Evolutionary conservation across 2,797 vertebrate genomes (phyloP).

Genomic region (Sebastes nivosus): DNA sequence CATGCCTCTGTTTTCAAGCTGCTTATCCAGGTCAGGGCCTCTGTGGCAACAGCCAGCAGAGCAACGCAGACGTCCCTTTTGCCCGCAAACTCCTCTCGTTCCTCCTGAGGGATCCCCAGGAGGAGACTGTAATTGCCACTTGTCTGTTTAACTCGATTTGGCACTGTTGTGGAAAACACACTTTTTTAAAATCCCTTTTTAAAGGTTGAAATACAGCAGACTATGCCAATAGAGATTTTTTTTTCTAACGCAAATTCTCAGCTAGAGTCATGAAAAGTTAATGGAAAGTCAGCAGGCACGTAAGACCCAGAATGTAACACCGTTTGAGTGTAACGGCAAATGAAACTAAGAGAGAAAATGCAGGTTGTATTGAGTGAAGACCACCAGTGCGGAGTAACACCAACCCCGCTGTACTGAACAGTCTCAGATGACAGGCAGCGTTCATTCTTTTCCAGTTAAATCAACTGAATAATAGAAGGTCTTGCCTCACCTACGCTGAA

Average conservation of each 20-base stretch:
- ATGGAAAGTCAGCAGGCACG: not conserved
- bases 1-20: constrained; percentile 30
- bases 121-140: not conserved
- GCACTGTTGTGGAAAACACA: not conserved
- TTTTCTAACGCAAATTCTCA: not conserved
- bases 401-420: not conserved
- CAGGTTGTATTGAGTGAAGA: not conserved
- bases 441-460: not conserved
- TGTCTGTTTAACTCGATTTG: constrained; percentile 2
- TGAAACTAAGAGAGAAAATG: not conserved
- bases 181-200: not conserved
- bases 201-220: not conserved
- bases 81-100: not conserved
- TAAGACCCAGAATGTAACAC: not conserved
- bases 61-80: not conserved
- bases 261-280: not conserved
- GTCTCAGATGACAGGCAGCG: not conserved
- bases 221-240: not conserved
- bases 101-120: not conserved
- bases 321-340: not conserved
- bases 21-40: constrained; percentile 27
- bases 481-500: not conserved
- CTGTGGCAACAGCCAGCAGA: not conserved
- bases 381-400: not conserved
- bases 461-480: not conserved